Percentiles rank a stretch among this genome's conserved stretches.
Evolutionary conservation across 2,113 vertebrate species (phyloP).

Genomic region (Hydropotes inermis): DNA sequence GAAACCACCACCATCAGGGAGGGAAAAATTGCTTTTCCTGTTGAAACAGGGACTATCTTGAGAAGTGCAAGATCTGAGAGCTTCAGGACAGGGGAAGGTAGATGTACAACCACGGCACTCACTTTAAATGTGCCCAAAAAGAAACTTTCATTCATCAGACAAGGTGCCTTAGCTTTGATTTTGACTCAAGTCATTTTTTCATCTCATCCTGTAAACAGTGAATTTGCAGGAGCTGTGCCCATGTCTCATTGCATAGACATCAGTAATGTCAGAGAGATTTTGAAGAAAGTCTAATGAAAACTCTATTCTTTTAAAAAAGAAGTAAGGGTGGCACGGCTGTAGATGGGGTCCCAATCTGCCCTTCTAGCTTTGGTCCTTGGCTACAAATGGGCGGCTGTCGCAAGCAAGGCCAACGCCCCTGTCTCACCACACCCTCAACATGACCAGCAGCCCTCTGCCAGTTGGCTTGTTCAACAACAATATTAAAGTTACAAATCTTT

Average conservation of each 20-base stretch:
- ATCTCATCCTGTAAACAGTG: background rate
- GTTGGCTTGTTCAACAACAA: accelerated
- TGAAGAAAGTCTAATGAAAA: background rate
- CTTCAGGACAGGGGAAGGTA: background rate
- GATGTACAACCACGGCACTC: background rate
- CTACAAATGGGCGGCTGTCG: background rate
- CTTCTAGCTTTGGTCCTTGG: background rate
- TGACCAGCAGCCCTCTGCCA: background rate
- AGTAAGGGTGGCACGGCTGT: accelerated
- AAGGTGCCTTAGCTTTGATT: background rate
- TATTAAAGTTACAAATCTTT: background rate
- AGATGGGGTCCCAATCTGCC: accelerated
- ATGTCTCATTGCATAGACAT: background rate
- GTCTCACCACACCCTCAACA: background rate
- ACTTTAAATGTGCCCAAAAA: background rate
- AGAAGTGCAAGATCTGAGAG: background rate
- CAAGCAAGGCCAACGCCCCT: background rate
- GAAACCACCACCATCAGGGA: background rate
- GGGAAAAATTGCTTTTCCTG: background rate
- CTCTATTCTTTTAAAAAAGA: background rate
- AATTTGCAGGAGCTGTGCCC: background rate
- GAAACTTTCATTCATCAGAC: background rate
- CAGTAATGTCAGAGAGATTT: background rate
- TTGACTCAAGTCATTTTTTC: background rate
- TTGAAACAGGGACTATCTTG: background rate